Base-by-base conservation (phyloP, 2,888 invertebrate species). In the Drosophila prostipennis region DNA sequence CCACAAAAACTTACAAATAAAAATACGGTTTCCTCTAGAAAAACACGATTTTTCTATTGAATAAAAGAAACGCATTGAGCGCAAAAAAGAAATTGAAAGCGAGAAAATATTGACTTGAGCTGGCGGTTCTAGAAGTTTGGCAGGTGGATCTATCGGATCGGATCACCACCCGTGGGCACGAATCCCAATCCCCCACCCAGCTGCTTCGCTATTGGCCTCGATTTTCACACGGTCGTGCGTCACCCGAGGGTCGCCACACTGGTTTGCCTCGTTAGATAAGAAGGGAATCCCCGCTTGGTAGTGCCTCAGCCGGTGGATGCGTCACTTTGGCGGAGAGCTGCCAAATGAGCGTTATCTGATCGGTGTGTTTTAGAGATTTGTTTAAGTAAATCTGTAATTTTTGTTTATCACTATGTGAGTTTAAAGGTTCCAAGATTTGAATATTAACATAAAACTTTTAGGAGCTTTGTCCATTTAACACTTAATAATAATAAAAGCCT, bases 61-160 rank as follows among this genome's bases (percentile, higher is more conserved):
- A 82, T 85, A 85, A 89, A 88, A 81, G 26, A 83, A 79, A 84
- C 69, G 76, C 76, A 76, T 72, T 77, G 69, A 76, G 78, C 79
- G 74, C 26, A 70, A 69, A 79, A 74, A 60, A 72, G 29, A 29
- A 29, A 69, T 61, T 29, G 13, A 65, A 54, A 73, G 64, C 48
- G 67, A 67, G 67, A 67, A 57, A 43, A 72, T 64, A 43, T 69
- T 65, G 40, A 75, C 36, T 83, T 84, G 77, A 86, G 87, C 86
- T 89, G 85, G 87, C 78, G 76, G 78, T 90, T 86, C 81, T 85
- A 82, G 76, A 83, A 88, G 87, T 83, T 90, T 60, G 87, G 90
- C 86, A 42, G 56, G 57, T 39, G 52, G 52, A 51, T 51, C 52
- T 32, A 51, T 51, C 52, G n/a, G 39, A 51, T 51, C 52, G n/a